A percentile compares a stretch with the other conserved stretches of the same genome.
Evolutionary conservation across 2,113 vertebrate genomes (phyloP).

Genomic region (Cettia cetti): DNA sequence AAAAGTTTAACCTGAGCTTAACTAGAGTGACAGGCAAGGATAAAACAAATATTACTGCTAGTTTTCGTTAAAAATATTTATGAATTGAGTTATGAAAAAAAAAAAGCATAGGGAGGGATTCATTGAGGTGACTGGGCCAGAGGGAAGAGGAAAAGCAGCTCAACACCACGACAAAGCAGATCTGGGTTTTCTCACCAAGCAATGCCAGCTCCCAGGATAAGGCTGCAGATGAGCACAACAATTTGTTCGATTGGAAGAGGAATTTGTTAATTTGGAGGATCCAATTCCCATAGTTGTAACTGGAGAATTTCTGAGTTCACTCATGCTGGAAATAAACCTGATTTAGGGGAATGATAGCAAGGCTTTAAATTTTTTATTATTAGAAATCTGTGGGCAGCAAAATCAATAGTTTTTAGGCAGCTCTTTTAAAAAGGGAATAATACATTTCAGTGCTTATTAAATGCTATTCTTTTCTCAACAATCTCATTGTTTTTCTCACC

Average conservation of each 20-base stretch:
- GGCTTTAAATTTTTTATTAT: slow-evolving; percentile 9
- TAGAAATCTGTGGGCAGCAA: slow-evolving; percentile 8
- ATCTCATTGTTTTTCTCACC: background rate
- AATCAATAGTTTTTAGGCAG: slow-evolving; percentile 33
- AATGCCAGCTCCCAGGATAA: background rate
- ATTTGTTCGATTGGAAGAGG: background rate
- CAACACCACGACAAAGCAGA: background rate
- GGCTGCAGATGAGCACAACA: background rate
- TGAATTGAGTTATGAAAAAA: background rate
- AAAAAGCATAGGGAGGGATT: background rate
- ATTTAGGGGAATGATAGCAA: background rate
- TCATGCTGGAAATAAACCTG: slow-evolving; percentile 1
- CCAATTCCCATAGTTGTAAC: background rate
- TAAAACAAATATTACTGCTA: background rate
- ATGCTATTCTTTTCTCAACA: background rate
- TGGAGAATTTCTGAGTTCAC: background rate
- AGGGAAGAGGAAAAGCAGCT: background rate
- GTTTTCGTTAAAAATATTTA: background rate
- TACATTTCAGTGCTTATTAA: background rate
- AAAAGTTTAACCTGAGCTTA: background rate
- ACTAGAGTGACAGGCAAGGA: background rate
- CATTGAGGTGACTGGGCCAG: background rate
- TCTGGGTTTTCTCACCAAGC: background rate
- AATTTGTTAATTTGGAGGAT: background rate
- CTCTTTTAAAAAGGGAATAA: background rate